These are phyloP conservation scores for Ladona fulva DNA, from an alignment of 1,140 invertebrate genomes.

Conservation along the genomic window DNA sequence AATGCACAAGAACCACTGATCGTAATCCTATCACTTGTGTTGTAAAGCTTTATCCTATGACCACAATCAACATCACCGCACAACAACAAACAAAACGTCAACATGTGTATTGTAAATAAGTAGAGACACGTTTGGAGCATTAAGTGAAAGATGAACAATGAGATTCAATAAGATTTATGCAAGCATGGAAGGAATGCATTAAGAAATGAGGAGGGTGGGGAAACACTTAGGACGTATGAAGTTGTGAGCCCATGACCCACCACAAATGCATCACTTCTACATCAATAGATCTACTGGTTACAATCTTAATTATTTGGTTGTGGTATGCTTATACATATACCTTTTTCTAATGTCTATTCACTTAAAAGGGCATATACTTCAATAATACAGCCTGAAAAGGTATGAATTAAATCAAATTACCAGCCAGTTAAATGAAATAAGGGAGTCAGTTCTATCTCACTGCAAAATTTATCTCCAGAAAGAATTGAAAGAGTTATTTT, in stretches of 20 bases:
- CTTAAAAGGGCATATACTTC: too few relatives aligned
- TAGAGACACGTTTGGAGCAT: background rate
- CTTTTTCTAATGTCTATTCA: background rate
- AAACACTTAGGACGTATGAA: background rate
- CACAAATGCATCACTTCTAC: background rate
- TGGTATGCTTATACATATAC: background rate
- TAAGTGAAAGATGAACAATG: background rate
- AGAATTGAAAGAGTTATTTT: too few relatives aligned
- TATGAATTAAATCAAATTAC: too few relatives aligned
- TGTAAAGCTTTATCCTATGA: background rate
- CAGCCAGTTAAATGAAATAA: too few relatives aligned
- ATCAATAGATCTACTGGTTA: background rate
- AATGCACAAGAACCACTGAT: too few relatives aligned
- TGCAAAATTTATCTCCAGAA: too few relatives aligned
- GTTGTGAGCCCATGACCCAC: background rate
- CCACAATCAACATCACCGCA: background rate
- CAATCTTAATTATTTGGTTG: background rate
- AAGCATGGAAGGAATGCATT: conserved; percentile 4
- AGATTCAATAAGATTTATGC: background rate
- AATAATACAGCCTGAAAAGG: too few relatives aligned
- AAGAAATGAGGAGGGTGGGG: background rate
- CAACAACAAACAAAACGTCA: conserved; percentile 6
- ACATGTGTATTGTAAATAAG: background rate
- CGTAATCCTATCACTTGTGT: too few relatives aligned
- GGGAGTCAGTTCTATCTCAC: too few relatives aligned